Evolutionary conservation across 2,797 vertebrate genomes (phyloP).

Genomic region (Sebastes vulpes): DNA sequence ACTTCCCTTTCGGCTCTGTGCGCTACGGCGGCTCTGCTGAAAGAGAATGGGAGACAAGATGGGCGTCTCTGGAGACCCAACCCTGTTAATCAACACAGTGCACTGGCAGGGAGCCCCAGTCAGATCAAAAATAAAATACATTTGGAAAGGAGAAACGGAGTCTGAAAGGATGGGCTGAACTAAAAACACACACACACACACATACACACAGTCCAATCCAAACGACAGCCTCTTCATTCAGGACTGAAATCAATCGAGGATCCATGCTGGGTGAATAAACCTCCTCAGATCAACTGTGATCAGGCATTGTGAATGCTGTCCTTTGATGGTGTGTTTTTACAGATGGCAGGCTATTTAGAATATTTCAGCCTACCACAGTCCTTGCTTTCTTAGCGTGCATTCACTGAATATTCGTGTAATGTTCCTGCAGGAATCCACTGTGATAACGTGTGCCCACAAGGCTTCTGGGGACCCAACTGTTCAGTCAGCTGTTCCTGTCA

Average conservation of each 20-base stretch:
- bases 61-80: constrained; percentile 78
- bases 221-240: constrained; percentile 53
- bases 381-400: constrained; percentile 35
- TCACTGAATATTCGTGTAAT: constrained; percentile 59
- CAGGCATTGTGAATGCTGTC: constrained; percentile 31
- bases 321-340: constrained; percentile 50
- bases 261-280: constrained; percentile 45
- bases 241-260: constrained; percentile 52
- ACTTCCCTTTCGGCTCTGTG: constrained; percentile 63
- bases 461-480: constrained; percentile 98
- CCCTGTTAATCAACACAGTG: constrained; percentile 88
- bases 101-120: constrained; percentile 82
- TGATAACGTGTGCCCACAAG: constrained; percentile 92
- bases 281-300: constrained; percentile 44
- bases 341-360: constrained; percentile 45
- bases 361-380: constrained; percentile 37
- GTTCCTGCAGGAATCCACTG: constrained; percentile 92
- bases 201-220: constrained; percentile 13
- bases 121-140: constrained; percentile 86
- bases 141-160: constrained; percentile 72
- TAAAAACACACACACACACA: constrained; percentile 23
- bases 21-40: constrained; percentile 76
- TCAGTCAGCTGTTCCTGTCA: constrained; percentile 96
- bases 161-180: constrained; percentile 68
- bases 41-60: constrained; percentile 89